Evolutionary conservation across 1,140 invertebrate species (phyloP), one percentile per base, ranked within the genome.

Genomic region (Drosophila mauritiana): DNA sequence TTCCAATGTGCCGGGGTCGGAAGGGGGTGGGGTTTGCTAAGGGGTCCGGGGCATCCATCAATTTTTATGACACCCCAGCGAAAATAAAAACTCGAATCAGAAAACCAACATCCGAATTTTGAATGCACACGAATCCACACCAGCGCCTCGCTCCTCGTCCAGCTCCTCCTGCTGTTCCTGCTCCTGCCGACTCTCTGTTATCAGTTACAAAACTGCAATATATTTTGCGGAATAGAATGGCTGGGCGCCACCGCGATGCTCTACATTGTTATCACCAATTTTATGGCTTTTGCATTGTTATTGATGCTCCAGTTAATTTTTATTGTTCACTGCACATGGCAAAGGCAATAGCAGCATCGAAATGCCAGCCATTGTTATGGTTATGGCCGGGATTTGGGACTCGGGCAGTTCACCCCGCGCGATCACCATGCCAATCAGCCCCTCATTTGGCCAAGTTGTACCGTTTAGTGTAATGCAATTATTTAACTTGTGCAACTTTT

Each of bases 391-490:
- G 70, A 55, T 69, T 54, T 40, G 36, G 42, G 20, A 39, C 4
- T 13, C n/a, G 25, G 31, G 11, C 37, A 17, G 25, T 22, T 12
- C 22, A 31, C 22, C 11, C 12, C 20, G 11, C 12, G 20, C 15
- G 22, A 15, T 20, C 4, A n/a, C 22, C 22, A 20, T 31, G 8
- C 13, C 34, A 15, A 20, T 13, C 53, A 36, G 13, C 59, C 59
- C 22, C 54, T 31, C 25, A 59, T 63, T 63, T 65, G 46, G 46
- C 48, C 73, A 75, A 65, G 53, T 75, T 75, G 46, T 37, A 68
- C 52, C 85, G 74, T 83, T 89, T 81, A 56, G 78, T 80, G 72
- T 89, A 88, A 88, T 88, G 84, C 86, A 88, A 89, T 88, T 88
- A 88, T 83, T 88, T 88, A 83, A 89, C 51, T 88, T 88, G 67